phyloP scores from a whole-genome alignment of 2,113 vertebrate genomes.

The Sinocyclocheilus anshuiensis region DNA sequence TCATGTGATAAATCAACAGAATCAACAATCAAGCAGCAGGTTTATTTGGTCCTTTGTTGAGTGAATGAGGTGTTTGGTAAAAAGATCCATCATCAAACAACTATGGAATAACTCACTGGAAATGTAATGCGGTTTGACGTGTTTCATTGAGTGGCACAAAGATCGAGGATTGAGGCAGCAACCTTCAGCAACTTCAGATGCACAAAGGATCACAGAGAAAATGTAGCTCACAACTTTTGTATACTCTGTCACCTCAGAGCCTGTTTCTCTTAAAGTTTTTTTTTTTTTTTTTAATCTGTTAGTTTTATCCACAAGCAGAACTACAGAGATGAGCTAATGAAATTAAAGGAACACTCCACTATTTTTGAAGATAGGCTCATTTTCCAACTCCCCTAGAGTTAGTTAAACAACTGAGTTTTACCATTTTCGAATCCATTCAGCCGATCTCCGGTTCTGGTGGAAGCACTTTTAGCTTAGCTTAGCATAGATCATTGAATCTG shows the following conservation, averaged over 20 bases:
- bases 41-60: constrained; percentile 32
- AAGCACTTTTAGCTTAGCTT: too few species aligned
- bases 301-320: constrained; percentile 37
- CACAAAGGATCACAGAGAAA: constrained; percentile 8
- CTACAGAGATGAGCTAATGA: constrained; percentile 40
- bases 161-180: neutral
- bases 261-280: neutral
- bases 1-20: constrained; percentile 1
- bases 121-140: neutral
- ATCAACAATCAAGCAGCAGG: constrained; percentile 27
- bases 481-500: too few species aligned
- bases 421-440: too few species aligned
- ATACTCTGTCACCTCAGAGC: neutral
- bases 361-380: too few species aligned
- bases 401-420: too few species aligned
- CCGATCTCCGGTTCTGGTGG: too few species aligned
- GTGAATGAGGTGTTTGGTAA: constrained; percentile 11
- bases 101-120: neutral
- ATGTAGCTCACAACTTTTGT: neutral
- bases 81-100: constrained; percentile 31
- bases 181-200: neutral
- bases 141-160: neutral
- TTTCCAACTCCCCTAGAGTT: too few species aligned
- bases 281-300: constrained; percentile 9
- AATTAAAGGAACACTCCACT: neutral